Evolutionary conservation across 2,888 invertebrate genomes (phyloP).

Genomic region (Coleophora deauratella): DNA sequence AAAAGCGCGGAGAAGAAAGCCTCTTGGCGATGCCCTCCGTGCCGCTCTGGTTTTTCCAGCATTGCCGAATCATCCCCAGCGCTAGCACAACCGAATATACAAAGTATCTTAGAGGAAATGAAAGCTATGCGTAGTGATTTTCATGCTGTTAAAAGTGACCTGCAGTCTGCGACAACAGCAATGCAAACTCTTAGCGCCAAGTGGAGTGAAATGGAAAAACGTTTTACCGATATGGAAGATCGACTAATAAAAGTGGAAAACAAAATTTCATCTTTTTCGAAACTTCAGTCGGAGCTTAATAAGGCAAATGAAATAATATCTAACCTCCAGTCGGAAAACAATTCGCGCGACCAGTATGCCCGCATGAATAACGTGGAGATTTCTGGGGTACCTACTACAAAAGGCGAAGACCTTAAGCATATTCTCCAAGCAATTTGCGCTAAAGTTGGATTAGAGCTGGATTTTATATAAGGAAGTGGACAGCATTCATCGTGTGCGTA

Average conservation of each 20-base stretch:
- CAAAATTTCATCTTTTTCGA: not conserved
- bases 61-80: not conserved
- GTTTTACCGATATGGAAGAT: not conserved
- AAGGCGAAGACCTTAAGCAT: slow-evolving; percentile 6
- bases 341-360: slow-evolving; percentile 4
- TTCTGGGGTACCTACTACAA: slow-evolving; percentile 6
- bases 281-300: not conserved
- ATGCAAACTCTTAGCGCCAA: not conserved
- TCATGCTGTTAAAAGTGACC: not conserved
- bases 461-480: slow-evolving; percentile 2
- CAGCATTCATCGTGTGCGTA: slow-evolving; percentile 7
- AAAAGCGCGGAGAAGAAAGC: not conserved
- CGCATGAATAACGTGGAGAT: slow-evolving; percentile 10
- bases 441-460: slow-evolving; percentile 3
- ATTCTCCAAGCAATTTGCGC: not conserved
- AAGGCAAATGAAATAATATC: not conserved
- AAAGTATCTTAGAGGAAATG: not conserved
- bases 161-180: not conserved
- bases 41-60: not conserved
- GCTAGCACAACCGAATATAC: not conserved
- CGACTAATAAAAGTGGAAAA: not conserved
- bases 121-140: not conserved
- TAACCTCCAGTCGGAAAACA: not conserved
- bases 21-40: not conserved
- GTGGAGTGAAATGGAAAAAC: not conserved